Conservation (phyloP, 2,797 vertebrate species). For the Podarcis lilfordi region DNA sequence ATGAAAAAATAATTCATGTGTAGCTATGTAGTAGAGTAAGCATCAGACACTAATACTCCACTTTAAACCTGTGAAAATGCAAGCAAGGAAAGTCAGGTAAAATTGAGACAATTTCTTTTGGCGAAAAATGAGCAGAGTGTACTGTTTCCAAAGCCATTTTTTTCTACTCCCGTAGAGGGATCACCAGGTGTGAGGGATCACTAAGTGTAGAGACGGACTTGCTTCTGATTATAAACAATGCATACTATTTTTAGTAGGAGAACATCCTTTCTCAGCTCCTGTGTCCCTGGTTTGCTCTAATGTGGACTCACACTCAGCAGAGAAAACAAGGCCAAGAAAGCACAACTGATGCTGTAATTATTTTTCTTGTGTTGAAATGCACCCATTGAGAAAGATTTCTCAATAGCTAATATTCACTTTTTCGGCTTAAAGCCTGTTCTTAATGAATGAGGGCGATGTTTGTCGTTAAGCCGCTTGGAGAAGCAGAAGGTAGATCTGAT, state of each 20-base stretch:
- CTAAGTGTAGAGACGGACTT: neutral
- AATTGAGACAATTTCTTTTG: neutral
- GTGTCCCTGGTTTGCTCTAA: neutral
- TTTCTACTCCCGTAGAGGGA: neutral
- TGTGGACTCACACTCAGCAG: neutral
- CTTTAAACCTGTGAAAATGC: neutral
- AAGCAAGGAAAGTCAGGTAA: neutral
- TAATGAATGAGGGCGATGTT: neutral
- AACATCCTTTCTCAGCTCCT: constrained; percentile 13
- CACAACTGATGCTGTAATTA: neutral
- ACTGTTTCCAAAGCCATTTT: neutral
- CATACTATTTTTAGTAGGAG: neutral
- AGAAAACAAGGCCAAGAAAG: neutral
- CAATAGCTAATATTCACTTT: neutral
- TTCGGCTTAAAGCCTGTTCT: neutral
- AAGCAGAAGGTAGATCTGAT: too few relatives aligned
- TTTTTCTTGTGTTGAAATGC: neutral
- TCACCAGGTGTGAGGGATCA: neutral
- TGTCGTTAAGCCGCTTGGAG: neutral
- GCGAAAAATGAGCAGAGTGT: neutral
- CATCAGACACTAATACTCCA: neutral
- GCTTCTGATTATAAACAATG: neutral
- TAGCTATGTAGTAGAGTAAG: neutral
- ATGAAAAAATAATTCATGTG: neutral
- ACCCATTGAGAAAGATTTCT: constrained; percentile 1